These are phyloP conservation scores for Drosophila cyrtoloma DNA, from an alignment of 2,888 invertebrate genomes.

Conservation along the genomic window DNA sequence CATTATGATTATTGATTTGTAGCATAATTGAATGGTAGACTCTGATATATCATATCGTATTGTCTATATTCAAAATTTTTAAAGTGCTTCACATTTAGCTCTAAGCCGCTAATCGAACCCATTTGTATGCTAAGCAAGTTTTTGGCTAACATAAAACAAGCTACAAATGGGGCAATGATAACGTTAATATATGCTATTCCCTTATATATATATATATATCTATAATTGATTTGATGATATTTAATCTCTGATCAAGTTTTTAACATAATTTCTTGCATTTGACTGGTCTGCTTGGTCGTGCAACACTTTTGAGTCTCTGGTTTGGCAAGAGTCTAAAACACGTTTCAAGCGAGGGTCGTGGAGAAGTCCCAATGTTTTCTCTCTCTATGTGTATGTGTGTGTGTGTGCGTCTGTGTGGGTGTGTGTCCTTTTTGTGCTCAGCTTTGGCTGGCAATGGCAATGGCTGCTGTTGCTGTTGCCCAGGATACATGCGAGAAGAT, in stretches of 20 bases:
- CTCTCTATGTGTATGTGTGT: constrained; percentile 7
- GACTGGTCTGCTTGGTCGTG: constrained; percentile 20
- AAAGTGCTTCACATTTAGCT: neutral
- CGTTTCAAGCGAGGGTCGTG: constrained; percentile 17
- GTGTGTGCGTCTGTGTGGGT: constrained; percentile 30
- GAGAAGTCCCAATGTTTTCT: constrained; percentile 17
- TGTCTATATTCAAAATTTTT: neutral
- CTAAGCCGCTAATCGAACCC: neutral
- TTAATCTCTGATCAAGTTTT: constrained; percentile 15
- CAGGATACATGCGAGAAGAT: constrained; percentile 60
- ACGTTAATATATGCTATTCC: neutral
- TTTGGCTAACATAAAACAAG: neutral
- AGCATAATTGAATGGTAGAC: neutral
- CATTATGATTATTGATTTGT: neutral
- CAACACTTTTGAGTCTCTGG: constrained; percentile 26
- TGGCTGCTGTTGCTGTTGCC: constrained; percentile 69
- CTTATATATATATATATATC: neutral
- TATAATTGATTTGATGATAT: constrained; percentile 5
- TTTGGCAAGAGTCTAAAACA: constrained; percentile 19
- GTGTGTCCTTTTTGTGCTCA: constrained; percentile 56
- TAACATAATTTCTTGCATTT: constrained; percentile 17
- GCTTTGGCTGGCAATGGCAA: constrained; percentile 73
- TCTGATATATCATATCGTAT: neutral
- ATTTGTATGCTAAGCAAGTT: neutral
- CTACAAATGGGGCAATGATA: neutral